Percentiles rank a stretch among this genome's conserved stretches.
Evolutionary conservation across 2,113 vertebrate species (phyloP).

Genomic region (Danionella cerebrum): DNA sequence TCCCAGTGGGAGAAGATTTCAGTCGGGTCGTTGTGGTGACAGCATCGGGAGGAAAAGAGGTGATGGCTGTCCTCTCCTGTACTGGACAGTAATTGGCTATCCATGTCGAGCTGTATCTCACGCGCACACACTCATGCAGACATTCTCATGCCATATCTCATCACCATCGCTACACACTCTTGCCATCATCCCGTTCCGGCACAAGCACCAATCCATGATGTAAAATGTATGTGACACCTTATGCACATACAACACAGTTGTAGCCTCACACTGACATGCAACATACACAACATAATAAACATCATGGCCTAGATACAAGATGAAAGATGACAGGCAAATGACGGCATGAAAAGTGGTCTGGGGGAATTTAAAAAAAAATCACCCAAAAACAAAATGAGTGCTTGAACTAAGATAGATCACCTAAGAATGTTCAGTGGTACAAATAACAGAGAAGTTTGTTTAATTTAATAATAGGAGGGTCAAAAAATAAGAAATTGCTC

Average conservation of each 20-base stretch:
- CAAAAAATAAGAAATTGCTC: too few relatives aligned
- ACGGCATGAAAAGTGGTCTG: slow-evolving; percentile 38
- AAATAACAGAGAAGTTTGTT: too few relatives aligned
- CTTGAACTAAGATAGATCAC: too few relatives aligned
- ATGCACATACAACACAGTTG: slow-evolving; percentile 21
- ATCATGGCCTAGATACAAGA: slow-evolving; percentile 46
- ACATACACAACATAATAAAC: slow-evolving; percentile 47
- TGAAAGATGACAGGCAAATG: slow-evolving; percentile 57
- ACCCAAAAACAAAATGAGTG: slow-evolving; percentile 3
- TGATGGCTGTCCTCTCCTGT: slow-evolving; percentile 60
- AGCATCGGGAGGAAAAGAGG: slow-evolving; percentile 27
- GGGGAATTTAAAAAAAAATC: slow-evolving; percentile 58
- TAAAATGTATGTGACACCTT: background rate
- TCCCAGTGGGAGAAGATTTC: slow-evolving; percentile 60
- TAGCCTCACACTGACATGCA: slow-evolving; percentile 1
- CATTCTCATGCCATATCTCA: slow-evolving; percentile 26
- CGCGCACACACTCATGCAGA: slow-evolving; percentile 16
- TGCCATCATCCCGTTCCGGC: slow-evolving; percentile 14
- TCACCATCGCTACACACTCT: slow-evolving; percentile 20
- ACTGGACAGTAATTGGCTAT: slow-evolving; percentile 63
- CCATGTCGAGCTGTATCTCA: slow-evolving; percentile 35
- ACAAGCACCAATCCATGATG: background rate
- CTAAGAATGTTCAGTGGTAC: too few relatives aligned
- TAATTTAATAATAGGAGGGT: too few relatives aligned
- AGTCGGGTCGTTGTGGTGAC: slow-evolving; percentile 44